phyloP scores from a whole-genome alignment of 2,888 invertebrate species.

The Diachrysia chrysitis region DNA sequence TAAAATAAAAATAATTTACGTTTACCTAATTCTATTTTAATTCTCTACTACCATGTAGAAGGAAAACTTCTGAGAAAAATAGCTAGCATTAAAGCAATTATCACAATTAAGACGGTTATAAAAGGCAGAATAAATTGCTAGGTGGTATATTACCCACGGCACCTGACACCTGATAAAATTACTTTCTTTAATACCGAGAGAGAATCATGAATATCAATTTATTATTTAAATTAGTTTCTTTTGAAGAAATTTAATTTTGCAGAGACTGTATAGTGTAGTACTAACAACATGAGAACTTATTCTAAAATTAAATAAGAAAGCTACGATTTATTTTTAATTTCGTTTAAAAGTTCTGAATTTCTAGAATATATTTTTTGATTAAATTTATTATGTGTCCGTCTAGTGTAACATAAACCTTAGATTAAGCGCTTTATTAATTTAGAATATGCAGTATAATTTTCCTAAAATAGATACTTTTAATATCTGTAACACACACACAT shows the following conservation, averaged over 20 bases:
- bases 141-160: constrained; percentile 2
- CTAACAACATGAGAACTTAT: constrained; percentile 44
- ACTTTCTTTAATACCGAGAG: constrained; percentile 22
- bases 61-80: background rate
- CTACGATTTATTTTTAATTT: constrained; percentile 52
- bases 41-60: background rate
- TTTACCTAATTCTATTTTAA: background rate
- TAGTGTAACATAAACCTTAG: constrained; percentile 6
- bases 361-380: constrained; percentile 38
- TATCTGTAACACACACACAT: too few relatives aligned
- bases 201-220: constrained; percentile 43
- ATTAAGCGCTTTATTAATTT: background rate
- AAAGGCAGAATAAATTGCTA: background rate
- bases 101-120: background rate
- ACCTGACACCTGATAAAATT: constrained; percentile 22
- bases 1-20: background rate
- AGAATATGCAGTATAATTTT: too few relatives aligned
- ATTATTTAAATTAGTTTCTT: constrained; percentile 49
- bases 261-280: constrained; percentile 29
- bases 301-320: constrained; percentile 45
- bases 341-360: constrained; percentile 36
- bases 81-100: background rate
- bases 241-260: constrained; percentile 43
- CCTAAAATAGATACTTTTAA: too few relatives aligned
- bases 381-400: constrained; percentile 37